Evolutionary conservation across 1,140 invertebrate genomes (phyloP).

Genomic region (Callitettix versicolor): DNA sequence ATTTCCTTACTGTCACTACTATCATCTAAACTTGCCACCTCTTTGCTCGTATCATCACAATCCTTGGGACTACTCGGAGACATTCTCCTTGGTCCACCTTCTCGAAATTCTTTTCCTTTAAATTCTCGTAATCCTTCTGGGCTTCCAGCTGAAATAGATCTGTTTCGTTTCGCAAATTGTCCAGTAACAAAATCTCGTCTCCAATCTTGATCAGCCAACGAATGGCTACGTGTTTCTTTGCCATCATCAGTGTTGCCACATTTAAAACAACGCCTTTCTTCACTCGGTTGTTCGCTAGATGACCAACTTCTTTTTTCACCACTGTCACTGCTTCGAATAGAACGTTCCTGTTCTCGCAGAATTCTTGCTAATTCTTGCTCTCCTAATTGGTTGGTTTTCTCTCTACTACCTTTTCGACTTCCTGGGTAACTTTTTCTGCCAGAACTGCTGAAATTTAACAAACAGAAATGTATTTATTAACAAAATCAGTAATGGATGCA

Average conservation of each 20-base stretch:
- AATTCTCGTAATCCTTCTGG: constrained; percentile 15
- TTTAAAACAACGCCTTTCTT: constrained; percentile 7
- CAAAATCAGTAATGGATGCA: neutral
- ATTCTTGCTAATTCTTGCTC: constrained; percentile 16
- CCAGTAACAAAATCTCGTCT: constrained; percentile 12
- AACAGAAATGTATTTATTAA: neutral
- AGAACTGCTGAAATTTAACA: constrained; percentile 21
- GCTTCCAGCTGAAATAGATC: constrained; percentile 14
- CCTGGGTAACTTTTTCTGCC: constrained; percentile 48
- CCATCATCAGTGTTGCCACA: constrained; percentile 1
- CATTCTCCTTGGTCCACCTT: neutral
- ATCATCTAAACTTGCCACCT: constrained; percentile 5
- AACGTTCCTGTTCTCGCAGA: constrained; percentile 13
- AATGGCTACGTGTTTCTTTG: constrained; percentile 11
- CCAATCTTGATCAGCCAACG: constrained; percentile 14
- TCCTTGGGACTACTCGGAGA: constrained; percentile 15
- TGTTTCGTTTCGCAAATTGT: constrained; percentile 2
- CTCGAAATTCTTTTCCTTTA: constrained; percentile 6
- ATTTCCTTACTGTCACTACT: constrained; percentile 5
- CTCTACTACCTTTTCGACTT: constrained; percentile 46
- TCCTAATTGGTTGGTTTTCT: constrained; percentile 33
- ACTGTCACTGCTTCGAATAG: constrained; percentile 19
- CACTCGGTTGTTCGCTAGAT: constrained; percentile 19
- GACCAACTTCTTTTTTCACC: constrained; percentile 20
- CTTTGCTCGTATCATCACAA: constrained; percentile 4